phyloP scores from a whole-genome alignment of 2,113 vertebrate genomes.

The Charina bottae region DNA sequence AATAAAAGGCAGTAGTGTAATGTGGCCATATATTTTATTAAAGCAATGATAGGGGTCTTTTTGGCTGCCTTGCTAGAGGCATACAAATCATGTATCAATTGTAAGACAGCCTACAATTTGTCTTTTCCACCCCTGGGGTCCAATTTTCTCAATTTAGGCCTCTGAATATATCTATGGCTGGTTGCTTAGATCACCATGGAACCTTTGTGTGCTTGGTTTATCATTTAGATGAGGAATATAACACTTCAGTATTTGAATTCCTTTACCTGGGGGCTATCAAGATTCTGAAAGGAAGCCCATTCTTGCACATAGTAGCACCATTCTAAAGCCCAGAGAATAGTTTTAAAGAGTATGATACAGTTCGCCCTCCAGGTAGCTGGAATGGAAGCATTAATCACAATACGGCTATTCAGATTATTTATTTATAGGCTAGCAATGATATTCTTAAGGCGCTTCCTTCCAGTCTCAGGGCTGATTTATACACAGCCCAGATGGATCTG shows the following conservation, averaged over 20 bases:
- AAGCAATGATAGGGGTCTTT: conserved; percentile 4
- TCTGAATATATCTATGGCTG: background rate
- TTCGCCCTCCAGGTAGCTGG: background rate
- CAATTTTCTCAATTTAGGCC: conserved; percentile 1
- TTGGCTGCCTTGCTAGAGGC: conserved; percentile 19
- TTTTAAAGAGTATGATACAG: background rate
- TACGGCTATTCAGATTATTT: background rate
- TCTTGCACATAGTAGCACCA: background rate
- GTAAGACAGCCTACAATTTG: background rate
- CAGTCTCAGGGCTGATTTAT: background rate
- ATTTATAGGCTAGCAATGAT: background rate
- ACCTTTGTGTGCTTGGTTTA: background rate
- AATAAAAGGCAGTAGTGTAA: background rate
- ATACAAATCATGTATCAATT: conserved; percentile 2
- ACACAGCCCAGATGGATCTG: background rate
- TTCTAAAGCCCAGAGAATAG: background rate
- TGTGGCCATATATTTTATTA: conserved; percentile 16
- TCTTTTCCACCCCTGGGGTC: background rate
- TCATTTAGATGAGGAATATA: background rate
- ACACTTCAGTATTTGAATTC: background rate
- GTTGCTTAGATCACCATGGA: background rate
- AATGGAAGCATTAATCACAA: background rate
- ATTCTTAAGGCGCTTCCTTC: background rate
- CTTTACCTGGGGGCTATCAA: background rate
- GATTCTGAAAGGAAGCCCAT: background rate